phyloP scores from a whole-genome alignment of 2,888 invertebrate species.

The Adela reaumurella region DNA sequence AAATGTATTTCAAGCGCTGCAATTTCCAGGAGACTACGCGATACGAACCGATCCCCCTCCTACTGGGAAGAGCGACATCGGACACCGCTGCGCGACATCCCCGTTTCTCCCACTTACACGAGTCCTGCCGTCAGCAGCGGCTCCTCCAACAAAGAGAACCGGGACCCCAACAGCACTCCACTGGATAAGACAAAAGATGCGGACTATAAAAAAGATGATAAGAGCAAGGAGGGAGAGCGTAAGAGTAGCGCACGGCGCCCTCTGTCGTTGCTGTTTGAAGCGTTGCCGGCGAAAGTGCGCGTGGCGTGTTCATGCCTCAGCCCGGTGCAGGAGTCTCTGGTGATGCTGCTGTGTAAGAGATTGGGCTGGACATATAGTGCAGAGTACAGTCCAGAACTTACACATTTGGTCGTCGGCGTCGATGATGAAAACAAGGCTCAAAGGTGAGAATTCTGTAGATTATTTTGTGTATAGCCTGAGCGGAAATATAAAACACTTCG shows the following conservation, averaged over 20 bases:
- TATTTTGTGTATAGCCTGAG: too few species aligned
- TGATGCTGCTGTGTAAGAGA: background rate
- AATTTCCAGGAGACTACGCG: background rate
- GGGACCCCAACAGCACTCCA: slow-evolving; percentile 27
- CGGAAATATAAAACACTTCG: too few species aligned
- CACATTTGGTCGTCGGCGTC: background rate
- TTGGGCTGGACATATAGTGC: background rate
- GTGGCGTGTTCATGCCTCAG: background rate
- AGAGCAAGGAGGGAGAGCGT: too few species aligned
- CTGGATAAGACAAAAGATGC: background rate
- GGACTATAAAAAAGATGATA: too few species aligned
- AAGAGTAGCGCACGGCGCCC: background rate
- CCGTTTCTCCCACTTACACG: background rate
- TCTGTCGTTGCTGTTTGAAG: background rate
- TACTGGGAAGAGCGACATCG: background rate
- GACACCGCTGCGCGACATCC: background rate
- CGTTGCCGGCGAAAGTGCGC: background rate
- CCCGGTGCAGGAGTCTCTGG: background rate
- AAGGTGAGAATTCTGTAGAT: background rate
- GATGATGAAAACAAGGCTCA: background rate
- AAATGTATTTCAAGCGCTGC: too few species aligned
- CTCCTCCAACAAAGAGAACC: slow-evolving; percentile 47
- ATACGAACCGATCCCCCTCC: background rate
- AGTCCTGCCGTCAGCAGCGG: slow-evolving; percentile 23
- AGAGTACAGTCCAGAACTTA: background rate